Percentiles rank a stretch among this genome's conserved stretches.
Conservation (phyloP, 2,797 vertebrate species). For the Iguana delicatissima region DNA sequence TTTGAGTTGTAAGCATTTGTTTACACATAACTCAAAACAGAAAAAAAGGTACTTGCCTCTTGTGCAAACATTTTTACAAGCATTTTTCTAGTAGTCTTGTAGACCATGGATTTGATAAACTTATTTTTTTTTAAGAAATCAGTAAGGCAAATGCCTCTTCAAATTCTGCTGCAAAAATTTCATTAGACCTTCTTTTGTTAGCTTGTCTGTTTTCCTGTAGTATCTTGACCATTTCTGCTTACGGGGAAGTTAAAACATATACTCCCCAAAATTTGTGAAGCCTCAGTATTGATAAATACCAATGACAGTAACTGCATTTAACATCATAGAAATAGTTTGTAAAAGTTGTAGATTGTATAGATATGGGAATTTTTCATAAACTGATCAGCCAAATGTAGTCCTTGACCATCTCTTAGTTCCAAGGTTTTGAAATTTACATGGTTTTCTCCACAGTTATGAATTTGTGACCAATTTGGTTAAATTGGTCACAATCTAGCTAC, state of each 20-base stretch:
- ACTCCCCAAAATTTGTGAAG: neutral
- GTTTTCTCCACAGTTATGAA: neutral
- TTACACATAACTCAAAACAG: too few relatives aligned
- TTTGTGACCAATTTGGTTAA: neutral
- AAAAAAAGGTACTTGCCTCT: too few relatives aligned
- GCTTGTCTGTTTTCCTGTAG: neutral
- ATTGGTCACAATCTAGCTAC: neutral
- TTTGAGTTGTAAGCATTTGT: too few relatives aligned
- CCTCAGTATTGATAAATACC: neutral
- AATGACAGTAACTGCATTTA: neutral
- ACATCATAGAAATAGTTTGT: neutral
- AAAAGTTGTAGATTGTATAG: neutral
- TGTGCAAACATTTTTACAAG: too few relatives aligned
- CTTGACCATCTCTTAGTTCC: neutral
- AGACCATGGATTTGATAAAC: too few relatives aligned
- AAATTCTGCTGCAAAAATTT: neutral
- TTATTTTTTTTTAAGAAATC: neutral
- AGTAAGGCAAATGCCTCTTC: neutral
- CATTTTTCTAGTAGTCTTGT: too few relatives aligned
- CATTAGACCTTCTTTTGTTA: neutral
- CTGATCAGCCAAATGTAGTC: neutral
- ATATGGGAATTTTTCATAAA: too few relatives aligned
- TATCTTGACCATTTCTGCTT: neutral
- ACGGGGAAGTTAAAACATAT: neutral
- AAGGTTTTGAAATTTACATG: neutral